Base-by-base conservation (phyloP, 2,888 invertebrate genomes). In the Listrodromus nycthemerus region DNA sequence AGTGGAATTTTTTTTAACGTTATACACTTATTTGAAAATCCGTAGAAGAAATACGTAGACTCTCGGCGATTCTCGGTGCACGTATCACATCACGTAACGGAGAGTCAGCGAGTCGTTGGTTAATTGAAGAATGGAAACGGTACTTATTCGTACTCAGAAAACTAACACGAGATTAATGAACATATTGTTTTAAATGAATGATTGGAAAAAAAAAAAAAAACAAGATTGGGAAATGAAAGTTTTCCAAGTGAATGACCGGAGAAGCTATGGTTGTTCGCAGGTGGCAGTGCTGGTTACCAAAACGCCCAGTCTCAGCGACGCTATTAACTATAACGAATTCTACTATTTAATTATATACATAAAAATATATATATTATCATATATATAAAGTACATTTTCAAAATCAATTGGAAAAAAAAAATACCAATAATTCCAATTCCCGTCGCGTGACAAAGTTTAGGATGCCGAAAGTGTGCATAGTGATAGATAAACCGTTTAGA, bases 241-340 rank as follows among this genome's bases (percentile, higher is more conserved):
- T 80, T 77, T 80, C 75, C 48, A 87, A 89, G 86, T 87, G 87
- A 91, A 89, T 89, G 89, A 92, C 90, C 84, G 89, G 89, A 89
- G 89, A 89, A 90, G 90, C 87, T 90, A 90, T 91, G 90, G 90
- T 91, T 91, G 90, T 91, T 91, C 88, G 88, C 91, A 90, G 89
- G 91, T 92, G 91, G 91, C 92, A 92, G 91, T 91, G 91, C 92
- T 91, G 92, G 92, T 91, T 91, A 92, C 90, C 90, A 91, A 90
- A 91, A 90, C 90, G 87, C 89, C 91, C 91, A 91, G 88, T 90
- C 89, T 90, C 90, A 91, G 85, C 91, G 90, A 91, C 88, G 88
- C 86, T 91, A 91, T 91, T 89, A 91, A 89, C 87, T 80, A 83
- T 71, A 83, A 78, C 85, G 86, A 84, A 85, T 84, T 86, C 80